Evolutionary conservation across 2,113 vertebrate genomes (phyloP).

Genomic region (Marcusenius ussheri): DNA sequence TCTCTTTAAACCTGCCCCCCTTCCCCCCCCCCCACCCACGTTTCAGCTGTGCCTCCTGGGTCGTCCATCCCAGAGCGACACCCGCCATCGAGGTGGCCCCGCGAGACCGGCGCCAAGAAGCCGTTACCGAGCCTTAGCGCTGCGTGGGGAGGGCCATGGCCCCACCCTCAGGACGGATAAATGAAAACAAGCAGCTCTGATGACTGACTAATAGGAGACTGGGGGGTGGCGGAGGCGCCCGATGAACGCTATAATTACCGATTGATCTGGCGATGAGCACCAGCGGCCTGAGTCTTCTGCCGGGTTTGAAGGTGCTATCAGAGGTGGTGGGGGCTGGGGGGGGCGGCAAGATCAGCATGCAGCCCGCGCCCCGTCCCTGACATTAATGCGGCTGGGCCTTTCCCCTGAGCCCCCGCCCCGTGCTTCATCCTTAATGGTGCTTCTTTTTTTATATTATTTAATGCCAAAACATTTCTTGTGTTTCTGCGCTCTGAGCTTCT

Average conservation of each 20-base stretch:
- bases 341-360: background rate
- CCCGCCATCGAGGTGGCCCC: background rate
- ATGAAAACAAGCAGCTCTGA: background rate
- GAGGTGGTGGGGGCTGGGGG: background rate
- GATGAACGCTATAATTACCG: background rate
- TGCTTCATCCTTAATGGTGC: background rate
- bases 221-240: background rate
- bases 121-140: background rate
- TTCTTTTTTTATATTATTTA: background rate
- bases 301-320: background rate
- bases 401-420: background rate
- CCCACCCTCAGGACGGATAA: background rate
- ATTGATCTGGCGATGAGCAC: background rate
- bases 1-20: background rate
- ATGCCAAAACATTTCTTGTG: background rate
- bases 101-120: background rate
- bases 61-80: background rate
- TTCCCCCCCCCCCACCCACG: no score
- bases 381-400: background rate
- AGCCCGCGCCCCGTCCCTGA: background rate
- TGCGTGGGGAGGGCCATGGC: background rate
- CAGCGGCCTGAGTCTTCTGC: background rate
- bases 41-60: background rate
- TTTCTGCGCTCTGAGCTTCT: background rate
- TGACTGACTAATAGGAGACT: background rate